Evolutionary conservation across 2,113 vertebrate genomes (phyloP).

Genomic region (Myrmecophaga tridactyla): DNA sequence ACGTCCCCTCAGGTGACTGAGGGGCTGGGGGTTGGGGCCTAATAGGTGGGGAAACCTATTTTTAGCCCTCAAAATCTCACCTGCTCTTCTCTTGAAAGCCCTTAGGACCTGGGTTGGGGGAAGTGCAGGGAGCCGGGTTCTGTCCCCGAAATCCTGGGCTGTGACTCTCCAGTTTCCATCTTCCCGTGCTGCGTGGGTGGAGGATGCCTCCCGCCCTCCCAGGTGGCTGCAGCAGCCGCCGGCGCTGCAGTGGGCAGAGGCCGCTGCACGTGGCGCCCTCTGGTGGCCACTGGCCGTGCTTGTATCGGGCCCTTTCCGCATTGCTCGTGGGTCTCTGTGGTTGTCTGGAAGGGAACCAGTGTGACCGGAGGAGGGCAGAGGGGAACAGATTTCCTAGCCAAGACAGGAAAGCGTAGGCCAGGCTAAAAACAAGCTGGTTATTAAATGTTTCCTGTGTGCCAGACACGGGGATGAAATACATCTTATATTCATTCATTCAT

Average conservation of each 20-base stretch:
- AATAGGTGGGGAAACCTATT: background rate
- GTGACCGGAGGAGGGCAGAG: background rate
- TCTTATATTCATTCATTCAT: background rate
- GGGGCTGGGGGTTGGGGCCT: background rate
- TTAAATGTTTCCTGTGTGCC: background rate
- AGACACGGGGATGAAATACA: background rate
- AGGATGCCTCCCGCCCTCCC: rapidly evolving
- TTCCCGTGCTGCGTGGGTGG: background rate
- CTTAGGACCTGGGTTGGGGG: background rate
- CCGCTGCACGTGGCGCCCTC: background rate
- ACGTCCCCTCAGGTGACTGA: background rate
- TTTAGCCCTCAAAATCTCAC: background rate
- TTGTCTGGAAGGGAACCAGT: too few species aligned
- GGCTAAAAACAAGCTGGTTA: background rate
- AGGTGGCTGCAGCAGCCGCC: background rate
- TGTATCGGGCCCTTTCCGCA: background rate
- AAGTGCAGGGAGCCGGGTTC: background rate
- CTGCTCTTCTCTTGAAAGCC: background rate
- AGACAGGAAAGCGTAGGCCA: background rate
- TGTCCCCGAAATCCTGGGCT: background rate
- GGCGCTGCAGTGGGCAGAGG: background rate
- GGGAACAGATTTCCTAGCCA: background rate
- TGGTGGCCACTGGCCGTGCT: background rate
- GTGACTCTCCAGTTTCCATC: background rate
- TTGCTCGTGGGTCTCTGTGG: too few species aligned